phyloP scores from a whole-genome alignment of 2,888 invertebrate species.

The Argynnis bischoffii region DNA sequence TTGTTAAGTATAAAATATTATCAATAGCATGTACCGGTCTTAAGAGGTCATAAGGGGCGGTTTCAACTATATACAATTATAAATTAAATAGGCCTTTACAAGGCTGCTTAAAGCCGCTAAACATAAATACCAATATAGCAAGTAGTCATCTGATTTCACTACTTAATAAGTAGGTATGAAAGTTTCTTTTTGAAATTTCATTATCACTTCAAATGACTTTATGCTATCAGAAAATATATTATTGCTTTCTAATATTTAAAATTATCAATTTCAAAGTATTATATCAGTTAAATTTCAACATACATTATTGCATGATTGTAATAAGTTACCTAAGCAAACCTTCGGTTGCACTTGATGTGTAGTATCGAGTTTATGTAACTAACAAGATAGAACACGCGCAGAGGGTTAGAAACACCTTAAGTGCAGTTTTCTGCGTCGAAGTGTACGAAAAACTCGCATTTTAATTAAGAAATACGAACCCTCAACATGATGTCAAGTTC shows the following conservation, averaged over 20 bases:
- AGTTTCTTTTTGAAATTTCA: no score
- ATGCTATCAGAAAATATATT: no score
- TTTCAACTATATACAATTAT: neutral
- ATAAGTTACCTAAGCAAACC: slow-evolving; percentile 14
- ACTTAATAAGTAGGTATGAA: no score
- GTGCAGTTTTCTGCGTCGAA: slow-evolving; percentile 32
- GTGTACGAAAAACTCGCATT: slow-evolving; percentile 28
- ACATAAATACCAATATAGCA: neutral
- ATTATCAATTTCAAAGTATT: neutral
- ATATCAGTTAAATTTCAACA: slow-evolving; percentile 8
- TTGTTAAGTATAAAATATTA: neutral
- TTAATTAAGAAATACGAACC: slow-evolving; percentile 13
- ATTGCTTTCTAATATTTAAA: slow-evolving; percentile 4
- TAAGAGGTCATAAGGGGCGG: neutral
- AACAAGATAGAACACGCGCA: slow-evolving; percentile 37
- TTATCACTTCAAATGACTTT: no score
- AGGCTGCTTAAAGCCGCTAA: neutral
- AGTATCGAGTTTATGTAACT: slow-evolving; percentile 35
- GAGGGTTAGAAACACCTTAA: slow-evolving; percentile 40
- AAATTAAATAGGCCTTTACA: no score
- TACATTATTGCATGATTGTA: neutral
- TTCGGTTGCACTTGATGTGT: slow-evolving; percentile 20
- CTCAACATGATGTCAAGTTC: neutral
- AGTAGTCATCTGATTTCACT: no score
- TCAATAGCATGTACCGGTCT: neutral